Evolutionary conservation across 2,888 invertebrate species (phyloP).

Genomic region (Steinernema scapterisci): DNA sequence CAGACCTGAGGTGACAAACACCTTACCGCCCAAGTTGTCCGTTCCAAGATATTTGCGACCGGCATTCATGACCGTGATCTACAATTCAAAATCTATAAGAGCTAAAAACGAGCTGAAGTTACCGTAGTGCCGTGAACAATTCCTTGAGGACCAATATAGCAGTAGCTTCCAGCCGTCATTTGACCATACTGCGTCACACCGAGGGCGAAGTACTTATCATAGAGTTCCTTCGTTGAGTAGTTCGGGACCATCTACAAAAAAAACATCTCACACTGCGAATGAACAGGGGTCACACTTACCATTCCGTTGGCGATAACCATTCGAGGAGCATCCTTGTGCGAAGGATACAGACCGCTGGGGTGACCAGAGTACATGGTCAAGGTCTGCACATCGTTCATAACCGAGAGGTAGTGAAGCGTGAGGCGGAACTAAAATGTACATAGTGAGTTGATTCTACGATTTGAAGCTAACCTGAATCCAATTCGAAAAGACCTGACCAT

Average conservation of each 20-base stretch:
- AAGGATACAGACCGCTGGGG: conserved; percentile 74
- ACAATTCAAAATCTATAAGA: conserved; percentile 28
- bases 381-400: conserved; percentile 73
- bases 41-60: conserved; percentile 72
- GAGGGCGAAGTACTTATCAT: conserved; percentile 74
- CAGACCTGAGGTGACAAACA: conserved; percentile 73
- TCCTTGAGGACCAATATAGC: conserved; percentile 76
- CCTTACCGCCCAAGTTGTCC: conserved; percentile 71
- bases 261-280: background rate
- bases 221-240: conserved; percentile 72
- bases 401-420: conserved; percentile 72
- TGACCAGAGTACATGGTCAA: conserved; percentile 74
- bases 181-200: conserved; percentile 75
- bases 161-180: conserved; percentile 75
- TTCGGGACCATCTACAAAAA: conserved; percentile 72
- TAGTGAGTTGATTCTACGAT: background rate
- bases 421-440: conserved; percentile 72
- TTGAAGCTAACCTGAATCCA: conserved; percentile 73
- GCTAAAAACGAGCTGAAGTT: conserved; percentile 42
- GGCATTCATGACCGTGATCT: conserved; percentile 74
- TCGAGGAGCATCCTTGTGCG: conserved; percentile 70
- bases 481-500: conserved; percentile 75
- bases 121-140: conserved; percentile 76
- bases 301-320: conserved; percentile 75
- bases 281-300: no score